Percentiles rank a stretch among this genome's conserved stretches.
phyloP scores from a whole-genome alignment of 2,888 invertebrate genomes.

The Pyrrhia umbra region DNA sequence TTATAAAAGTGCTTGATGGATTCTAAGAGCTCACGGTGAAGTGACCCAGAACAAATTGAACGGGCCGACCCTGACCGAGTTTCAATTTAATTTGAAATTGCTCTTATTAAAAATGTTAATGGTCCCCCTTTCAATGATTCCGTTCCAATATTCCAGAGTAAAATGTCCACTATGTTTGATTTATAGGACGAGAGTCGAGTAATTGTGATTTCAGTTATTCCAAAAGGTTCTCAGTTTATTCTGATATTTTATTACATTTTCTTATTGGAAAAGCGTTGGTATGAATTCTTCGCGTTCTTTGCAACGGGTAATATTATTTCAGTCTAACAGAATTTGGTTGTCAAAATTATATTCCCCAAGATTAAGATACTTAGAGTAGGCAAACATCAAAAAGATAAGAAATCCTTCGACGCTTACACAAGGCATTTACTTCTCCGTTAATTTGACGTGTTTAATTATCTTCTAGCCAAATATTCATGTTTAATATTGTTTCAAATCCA shows the following conservation, averaged over 20 bases:
- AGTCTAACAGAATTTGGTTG: not conserved
- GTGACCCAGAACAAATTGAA: conserved; percentile 48
- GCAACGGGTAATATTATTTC: not conserved
- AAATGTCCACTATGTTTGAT: conserved; percentile 47
- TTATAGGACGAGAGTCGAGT: conserved; percentile 37
- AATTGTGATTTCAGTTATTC: conserved; percentile 40
- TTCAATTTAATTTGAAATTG: conserved; percentile 65
- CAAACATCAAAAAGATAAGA: not conserved
- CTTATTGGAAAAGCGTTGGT: conserved; percentile 18
- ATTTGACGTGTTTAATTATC: not conserved
- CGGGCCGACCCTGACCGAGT: conserved; percentile 47
- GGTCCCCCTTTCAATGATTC: conserved; percentile 50
- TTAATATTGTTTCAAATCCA: not conserved
- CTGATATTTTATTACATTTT: conserved; percentile 27
- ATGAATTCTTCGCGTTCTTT: conserved; percentile 25
- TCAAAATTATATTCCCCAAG: not conserved
- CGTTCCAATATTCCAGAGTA: conserved; percentile 46
- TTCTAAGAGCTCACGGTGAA: conserved; percentile 41
- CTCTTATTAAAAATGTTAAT: conserved; percentile 61
- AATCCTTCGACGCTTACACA: not conserved
- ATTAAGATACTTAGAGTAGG: not conserved
- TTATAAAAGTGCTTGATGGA: conserved; percentile 46
- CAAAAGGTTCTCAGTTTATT: conserved; percentile 17
- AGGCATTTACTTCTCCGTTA: no score
- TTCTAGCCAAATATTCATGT: no score